Base-by-base conservation (phyloP, 1,140 invertebrate genomes). In the Rhopalosiphum maidis region DNA sequence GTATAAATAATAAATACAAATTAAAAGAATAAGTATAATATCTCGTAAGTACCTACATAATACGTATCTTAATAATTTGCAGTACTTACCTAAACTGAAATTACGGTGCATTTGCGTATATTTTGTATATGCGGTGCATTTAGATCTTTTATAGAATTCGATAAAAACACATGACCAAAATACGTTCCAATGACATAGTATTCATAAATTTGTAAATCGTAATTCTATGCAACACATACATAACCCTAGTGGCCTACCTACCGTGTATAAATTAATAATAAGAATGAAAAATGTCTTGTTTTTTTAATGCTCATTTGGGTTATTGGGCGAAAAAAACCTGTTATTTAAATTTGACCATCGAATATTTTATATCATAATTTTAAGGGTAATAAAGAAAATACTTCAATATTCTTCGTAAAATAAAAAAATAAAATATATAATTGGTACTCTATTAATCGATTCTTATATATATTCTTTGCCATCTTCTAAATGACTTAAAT, bases 331-430 rank as follows among this genome's bases (percentile, higher is more conserved):
- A 77, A 77, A 77, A n/a, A 77, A n/a, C 60, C 60, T 77, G 60
- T 77, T 77, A 77, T 77, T 77, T 77, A 77, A 77, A 77, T 77
- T 77, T n/a, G n/a, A 35, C n/a, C 60, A 77, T n/a, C 15, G 60
- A 77, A 5, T 77, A 35, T 77, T n/a, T 68, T 68, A 68, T n/a
- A n/a, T 30, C 60, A 15, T 68, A 3, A 30, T 68, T 68, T 68
- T 68, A n/a, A n/a, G n/a, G 60, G 5, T 35, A 21, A n/a, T 77
- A 35, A 35, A 77, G 60, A 77, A 77, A n/a, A 68, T 21, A 68
- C 11, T n/a, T n/a, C 51, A 68, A n/a, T 11, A n/a, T 30, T n/a
- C 11, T 30, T 68, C 11, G 60, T 60, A 9, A 68, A n/a, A 68
- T 68, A 68, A 68, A 15, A 30, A 68, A 15, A n/a, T 30, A 60